Conservation (phyloP, 2,797 vertebrate species). For the Enteromius afrohamiltoni region DNA sequence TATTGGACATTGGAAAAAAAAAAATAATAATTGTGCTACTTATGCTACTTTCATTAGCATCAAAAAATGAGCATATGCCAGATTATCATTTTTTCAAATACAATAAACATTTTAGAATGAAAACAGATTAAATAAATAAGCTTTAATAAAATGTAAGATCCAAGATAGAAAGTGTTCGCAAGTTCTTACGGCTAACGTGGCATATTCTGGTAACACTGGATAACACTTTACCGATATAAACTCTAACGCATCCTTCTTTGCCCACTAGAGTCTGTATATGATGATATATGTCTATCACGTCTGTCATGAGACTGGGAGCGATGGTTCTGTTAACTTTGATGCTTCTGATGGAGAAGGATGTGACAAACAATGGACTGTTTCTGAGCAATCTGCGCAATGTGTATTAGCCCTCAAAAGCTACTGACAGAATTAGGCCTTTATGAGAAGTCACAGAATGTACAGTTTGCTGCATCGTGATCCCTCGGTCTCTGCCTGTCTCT, state of each 20-base stretch:
- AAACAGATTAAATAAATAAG: background rate
- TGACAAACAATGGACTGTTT: background rate
- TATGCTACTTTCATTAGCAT: background rate
- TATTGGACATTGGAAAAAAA: background rate
- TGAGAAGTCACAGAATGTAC: constrained; percentile 31
- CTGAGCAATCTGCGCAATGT: background rate
- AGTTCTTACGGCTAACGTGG: background rate
- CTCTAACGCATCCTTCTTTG: background rate
- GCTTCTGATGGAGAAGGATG: background rate
- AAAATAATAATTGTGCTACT: no score
- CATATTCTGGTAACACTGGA: background rate
- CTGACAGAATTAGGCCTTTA: constrained; percentile 42
- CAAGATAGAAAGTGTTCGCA: background rate
- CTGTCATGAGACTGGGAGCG: constrained; percentile 23
- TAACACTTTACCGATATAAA: background rate
- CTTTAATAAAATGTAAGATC: background rate
- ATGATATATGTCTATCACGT: constrained; percentile 23
- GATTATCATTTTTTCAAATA: background rate
- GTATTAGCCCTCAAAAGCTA: constrained; percentile 31
- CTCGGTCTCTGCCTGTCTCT: constrained; percentile 21
- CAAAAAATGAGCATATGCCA: background rate
- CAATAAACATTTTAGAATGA: background rate
- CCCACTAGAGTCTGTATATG: constrained; percentile 13
- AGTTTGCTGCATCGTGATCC: constrained; percentile 30
- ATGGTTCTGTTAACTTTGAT: constrained; percentile 3